phyloP scores from a whole-genome alignment of 2,113 vertebrate species.

The Chiloscyllium plagiosum region DNA sequence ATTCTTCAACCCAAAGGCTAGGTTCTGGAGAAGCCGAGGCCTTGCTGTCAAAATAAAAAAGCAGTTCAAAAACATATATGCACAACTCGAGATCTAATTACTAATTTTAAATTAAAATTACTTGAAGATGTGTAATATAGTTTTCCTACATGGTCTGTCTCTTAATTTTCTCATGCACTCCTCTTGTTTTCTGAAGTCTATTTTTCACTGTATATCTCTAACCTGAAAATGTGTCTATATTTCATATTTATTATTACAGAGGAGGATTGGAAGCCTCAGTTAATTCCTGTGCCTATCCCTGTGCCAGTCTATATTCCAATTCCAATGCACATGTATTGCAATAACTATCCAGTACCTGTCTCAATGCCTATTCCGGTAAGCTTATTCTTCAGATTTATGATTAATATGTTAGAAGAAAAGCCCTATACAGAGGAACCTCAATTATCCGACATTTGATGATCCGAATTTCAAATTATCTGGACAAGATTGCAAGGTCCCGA shows the following conservation, averaged over 20 bases:
- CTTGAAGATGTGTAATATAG: not conserved
- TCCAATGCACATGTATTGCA: constrained; percentile 91
- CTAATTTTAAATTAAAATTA: not conserved
- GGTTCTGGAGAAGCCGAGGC: not conserved
- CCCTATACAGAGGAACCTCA: too few relatives aligned
- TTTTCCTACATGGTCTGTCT: not conserved
- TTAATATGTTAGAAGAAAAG: not conserved
- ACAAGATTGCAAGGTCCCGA: too few relatives aligned
- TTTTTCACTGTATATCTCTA: not conserved
- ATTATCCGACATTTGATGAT: too few relatives aligned
- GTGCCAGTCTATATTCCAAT: constrained; percentile 92
- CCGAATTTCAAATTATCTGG: too few relatives aligned
- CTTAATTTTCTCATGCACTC: not conserved
- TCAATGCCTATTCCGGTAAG: constrained; percentile 87
- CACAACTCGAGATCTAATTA: not conserved
- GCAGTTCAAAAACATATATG: not conserved
- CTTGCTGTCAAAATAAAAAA: not conserved
- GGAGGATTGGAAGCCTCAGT: constrained; percentile 80
- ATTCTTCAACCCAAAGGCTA: not conserved
- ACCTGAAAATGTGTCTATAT: not conserved
- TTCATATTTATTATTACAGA: constrained; percentile 56
- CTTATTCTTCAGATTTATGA: constrained; percentile 30
- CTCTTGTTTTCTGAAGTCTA: not conserved
- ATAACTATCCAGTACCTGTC: constrained; percentile 76
- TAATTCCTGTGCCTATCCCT: constrained; percentile 86